phyloP scores from a whole-genome alignment of 2,113 vertebrate species.

The Zeus faber region DNA sequence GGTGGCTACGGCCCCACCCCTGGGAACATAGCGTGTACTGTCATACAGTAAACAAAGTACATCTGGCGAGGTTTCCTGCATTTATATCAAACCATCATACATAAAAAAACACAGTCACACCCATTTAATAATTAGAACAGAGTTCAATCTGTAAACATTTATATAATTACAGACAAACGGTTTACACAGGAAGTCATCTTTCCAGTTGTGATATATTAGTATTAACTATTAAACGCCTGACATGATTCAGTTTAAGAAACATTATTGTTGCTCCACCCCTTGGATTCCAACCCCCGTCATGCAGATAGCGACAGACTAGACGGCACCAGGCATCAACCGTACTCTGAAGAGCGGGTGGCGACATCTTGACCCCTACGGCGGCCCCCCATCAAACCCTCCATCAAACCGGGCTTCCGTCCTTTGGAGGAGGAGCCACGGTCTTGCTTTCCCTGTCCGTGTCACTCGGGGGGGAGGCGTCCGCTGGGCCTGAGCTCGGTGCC shows the following conservation, averaged over 20 bases:
- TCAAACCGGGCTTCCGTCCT: conserved; percentile 76
- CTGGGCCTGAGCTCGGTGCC: too few species aligned
- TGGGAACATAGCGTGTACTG: too few species aligned
- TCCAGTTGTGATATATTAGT: conserved; percentile 38
- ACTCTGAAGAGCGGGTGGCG: conserved; percentile 19
- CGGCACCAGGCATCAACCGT: conserved; percentile 15
- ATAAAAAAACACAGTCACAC: conserved; percentile 40
- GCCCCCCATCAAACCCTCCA: neutral
- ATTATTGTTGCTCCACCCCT: conserved; percentile 6
- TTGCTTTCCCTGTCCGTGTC: conserved; percentile 29
- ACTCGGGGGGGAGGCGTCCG: conserved; percentile 13
- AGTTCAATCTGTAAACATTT: conserved; percentile 27
- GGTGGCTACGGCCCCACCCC: too few species aligned
- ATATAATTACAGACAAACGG: conserved; percentile 39
- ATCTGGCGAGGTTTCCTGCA: too few species aligned
- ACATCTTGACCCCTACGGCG: too few species aligned
- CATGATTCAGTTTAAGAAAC: conserved; percentile 22
- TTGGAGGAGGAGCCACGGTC: conserved; percentile 42
- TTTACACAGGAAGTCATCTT: conserved; percentile 33
- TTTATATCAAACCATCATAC: neutral
- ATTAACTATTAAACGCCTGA: conserved; percentile 12
- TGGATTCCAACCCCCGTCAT: conserved; percentile 20
- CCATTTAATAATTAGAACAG: conserved; percentile 47
- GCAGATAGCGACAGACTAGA: conserved; percentile 24
- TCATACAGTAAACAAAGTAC: too few species aligned